Percentiles rank a stretch among this genome's conserved stretches.
phyloP scores from a whole-genome alignment of 2,888 invertebrate genomes.

The Calliphora vomitoria region DNA sequence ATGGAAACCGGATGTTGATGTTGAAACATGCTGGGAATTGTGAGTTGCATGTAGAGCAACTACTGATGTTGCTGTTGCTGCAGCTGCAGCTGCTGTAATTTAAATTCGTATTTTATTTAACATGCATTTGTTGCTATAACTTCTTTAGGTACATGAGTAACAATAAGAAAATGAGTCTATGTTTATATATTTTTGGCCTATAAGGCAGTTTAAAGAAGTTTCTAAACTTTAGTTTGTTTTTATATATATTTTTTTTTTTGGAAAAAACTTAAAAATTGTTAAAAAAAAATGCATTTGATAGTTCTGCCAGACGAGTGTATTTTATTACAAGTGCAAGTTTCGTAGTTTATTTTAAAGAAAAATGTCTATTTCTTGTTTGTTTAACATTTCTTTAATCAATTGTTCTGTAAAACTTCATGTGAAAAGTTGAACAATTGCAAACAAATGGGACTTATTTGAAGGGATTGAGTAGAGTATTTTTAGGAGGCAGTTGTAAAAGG shows the following conservation, averaged over 20 bases:
- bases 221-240: not conserved
- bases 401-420: not conserved
- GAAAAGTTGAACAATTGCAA: slow-evolving; percentile 5
- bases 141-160: no score
- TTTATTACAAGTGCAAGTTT: slow-evolving; percentile 27
- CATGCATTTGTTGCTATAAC: slow-evolving; percentile 38
- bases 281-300: slow-evolving; percentile 36
- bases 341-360: slow-evolving; percentile 12
- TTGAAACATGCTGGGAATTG: slow-evolving; percentile 66
- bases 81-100: slow-evolving; percentile 39
- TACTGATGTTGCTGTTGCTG: not conserved
- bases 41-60: slow-evolving; percentile 55
- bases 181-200: slow-evolving; percentile 46
- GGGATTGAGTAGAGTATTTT: not conserved
- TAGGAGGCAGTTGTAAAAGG: not conserved
- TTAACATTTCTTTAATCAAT: slow-evolving; percentile 22
- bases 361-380: slow-evolving; percentile 10
- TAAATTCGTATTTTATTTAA: slow-evolving; percentile 48
- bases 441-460: not conserved
- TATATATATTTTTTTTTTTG: not conserved
- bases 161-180: not conserved
- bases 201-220: slow-evolving; percentile 21
- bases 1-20: slow-evolving; percentile 49
- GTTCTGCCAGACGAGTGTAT: slow-evolving; percentile 32
- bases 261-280: slow-evolving; percentile 33